These are phyloP conservation scores for Baryphthengus martii DNA, from an alignment of 2,113 vertebrate genomes.

Conservation along the genomic window DNA sequence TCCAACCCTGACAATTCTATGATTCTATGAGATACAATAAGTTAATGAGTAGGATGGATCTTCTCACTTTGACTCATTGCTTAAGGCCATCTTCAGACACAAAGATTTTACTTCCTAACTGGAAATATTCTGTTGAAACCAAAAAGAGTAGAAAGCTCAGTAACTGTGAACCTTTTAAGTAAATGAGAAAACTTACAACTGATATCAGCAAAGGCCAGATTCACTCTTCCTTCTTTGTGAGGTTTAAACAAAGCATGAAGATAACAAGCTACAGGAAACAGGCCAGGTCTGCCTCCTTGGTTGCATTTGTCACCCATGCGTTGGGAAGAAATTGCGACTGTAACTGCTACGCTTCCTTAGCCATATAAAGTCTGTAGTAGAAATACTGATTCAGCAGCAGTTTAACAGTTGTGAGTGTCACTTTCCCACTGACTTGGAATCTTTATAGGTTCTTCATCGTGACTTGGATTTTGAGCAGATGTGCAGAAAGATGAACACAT, in stretches of 20 bases:
- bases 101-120: neutral
- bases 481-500: neutral
- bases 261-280: neutral
- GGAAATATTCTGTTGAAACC: neutral
- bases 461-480: constrained; percentile 12
- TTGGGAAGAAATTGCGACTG: neutral
- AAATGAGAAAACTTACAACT: neutral
- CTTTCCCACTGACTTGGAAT: neutral
- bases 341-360: neutral
- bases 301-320: neutral
- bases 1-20: no score
- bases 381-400: neutral
- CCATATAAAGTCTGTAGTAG: neutral
- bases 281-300: neutral
- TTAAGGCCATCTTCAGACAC: neutral
- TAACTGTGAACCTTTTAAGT: neutral
- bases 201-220: neutral
- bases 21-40: constrained; percentile 25
- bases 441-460: neutral
- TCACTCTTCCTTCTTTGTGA: neutral
- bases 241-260: neutral
- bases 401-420: neutral
- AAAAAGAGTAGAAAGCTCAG: neutral
- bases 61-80: neutral
- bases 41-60: constrained; percentile 16